Evolutionary conservation across 2,113 vertebrate species (phyloP).

Genomic region (Anhinga anhinga): DNA sequence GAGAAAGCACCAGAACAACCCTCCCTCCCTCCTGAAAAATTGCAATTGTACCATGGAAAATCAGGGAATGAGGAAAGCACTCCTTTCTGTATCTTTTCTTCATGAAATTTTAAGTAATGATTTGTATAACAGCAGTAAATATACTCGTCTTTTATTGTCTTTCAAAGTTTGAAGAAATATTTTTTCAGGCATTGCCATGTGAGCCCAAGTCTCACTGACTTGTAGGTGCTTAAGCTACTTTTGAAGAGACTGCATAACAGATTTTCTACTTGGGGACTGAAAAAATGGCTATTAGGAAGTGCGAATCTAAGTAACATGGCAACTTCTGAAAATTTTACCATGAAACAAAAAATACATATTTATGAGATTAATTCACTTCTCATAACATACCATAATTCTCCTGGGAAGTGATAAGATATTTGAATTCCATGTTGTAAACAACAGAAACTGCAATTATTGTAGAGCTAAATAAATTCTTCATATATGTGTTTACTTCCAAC

Average conservation of each 20-base stretch:
- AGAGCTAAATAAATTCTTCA: neutral
- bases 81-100: neutral
- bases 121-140: neutral
- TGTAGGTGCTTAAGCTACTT: neutral
- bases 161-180: neutral
- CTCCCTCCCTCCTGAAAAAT: neutral
- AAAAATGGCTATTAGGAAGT: neutral
- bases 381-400: neutral
- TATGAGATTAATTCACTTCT: neutral
- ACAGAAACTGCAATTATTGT: neutral
- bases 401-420: neutral
- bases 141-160: neutral
- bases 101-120: neutral
- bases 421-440: neutral
- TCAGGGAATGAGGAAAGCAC: neutral
- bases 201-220: neutral
- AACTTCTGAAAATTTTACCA: neutral
- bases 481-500: neutral
- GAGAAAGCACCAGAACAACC: neutral
- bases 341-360: neutral
- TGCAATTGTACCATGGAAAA: neutral
- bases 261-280: neutral
- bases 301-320: neutral
- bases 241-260: neutral
- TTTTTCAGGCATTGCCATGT: neutral